Conservation (phyloP, 2,888 invertebrate species). For the Sinelater perroti region DNA sequence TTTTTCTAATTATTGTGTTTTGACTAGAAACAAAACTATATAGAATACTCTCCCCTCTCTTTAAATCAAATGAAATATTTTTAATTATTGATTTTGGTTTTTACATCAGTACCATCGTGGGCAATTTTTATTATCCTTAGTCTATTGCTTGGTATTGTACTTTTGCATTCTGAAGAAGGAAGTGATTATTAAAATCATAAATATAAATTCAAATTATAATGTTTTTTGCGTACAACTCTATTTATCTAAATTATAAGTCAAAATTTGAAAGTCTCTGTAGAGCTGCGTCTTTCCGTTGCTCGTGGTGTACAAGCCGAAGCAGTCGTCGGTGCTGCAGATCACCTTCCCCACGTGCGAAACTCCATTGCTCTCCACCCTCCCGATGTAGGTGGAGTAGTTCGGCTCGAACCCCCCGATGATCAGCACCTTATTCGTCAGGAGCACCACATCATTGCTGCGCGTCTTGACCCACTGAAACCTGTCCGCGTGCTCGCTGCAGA, state of each 20-base stretch:
- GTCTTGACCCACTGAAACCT: constrained; percentile 20
- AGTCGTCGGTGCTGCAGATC: background rate
- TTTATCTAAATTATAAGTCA: constrained; percentile 14
- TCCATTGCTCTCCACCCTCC: constrained; percentile 3
- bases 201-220: no score
- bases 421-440: constrained; percentile 3
- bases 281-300: background rate
- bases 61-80: no score
- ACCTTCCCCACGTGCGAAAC: constrained; percentile 24
- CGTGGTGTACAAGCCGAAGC: constrained; percentile 16
- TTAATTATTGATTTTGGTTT: no score
- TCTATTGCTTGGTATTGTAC: no score
- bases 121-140: no score
- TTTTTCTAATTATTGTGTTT: no score
- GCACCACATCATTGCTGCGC: background rate
- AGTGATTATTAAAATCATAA: no score
- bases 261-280: constrained; percentile 11
- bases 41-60: no score
- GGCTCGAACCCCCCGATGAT: constrained; percentile 15
- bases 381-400: constrained; percentile 12
- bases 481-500: constrained; percentile 16
- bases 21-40: no score
- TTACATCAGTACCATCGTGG: no score
- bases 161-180: no score
- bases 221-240: no score